Evolutionary conservation across 2,797 vertebrate species (phyloP), one percentile per base, ranked within the genome.

Genomic region (Lagothrix lagotricha): DNA sequence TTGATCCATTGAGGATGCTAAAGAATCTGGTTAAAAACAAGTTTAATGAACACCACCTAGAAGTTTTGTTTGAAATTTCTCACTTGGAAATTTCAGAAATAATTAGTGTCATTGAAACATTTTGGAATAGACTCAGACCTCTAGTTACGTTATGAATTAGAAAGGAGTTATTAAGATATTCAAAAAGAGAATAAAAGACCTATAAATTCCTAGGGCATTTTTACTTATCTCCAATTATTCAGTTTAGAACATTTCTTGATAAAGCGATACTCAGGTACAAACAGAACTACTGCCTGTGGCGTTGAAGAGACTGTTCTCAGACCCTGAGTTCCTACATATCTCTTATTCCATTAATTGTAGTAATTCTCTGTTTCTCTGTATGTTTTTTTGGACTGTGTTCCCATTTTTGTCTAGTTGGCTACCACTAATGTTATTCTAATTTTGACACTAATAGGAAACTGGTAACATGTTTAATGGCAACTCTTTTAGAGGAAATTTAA

Each of bases 101-200:
- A 97, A 98, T 98, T 96, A 98, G 84, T 95, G 84, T 9, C 84
- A 84, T n/a, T 95, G 90, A 97, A 95, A 79, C 20, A 61, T 36
- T 83, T 10, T 87, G 50, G 52, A 88, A 79, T 2, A 96, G 44
- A 84, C 81, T 87, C 50, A 94, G 82, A 93, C 28, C 41, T 80
- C 24, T 85, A 92, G 72, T 86, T 87, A 26, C 67, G 54, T 22
- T 44, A 46, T 92, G 85, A 96, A 94, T 96, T 79, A 91, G 58
- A 92, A 95, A 73, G 93, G 67, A 93, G 54, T 36, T 57, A 87
- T 90, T 94, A 85, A 52, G 15, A 44, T 93, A 96, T 88, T 95
- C 41, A 95, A 73, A 96, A 94, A 91, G 76, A 90, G 83, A 92
- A 94, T 97, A 97, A 93, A 94, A 84, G 48, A 88, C 64, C 83